Evolutionary conservation across 2,888 invertebrate genomes (phyloP).

Genomic region (Idaea dimidiata): DNA sequence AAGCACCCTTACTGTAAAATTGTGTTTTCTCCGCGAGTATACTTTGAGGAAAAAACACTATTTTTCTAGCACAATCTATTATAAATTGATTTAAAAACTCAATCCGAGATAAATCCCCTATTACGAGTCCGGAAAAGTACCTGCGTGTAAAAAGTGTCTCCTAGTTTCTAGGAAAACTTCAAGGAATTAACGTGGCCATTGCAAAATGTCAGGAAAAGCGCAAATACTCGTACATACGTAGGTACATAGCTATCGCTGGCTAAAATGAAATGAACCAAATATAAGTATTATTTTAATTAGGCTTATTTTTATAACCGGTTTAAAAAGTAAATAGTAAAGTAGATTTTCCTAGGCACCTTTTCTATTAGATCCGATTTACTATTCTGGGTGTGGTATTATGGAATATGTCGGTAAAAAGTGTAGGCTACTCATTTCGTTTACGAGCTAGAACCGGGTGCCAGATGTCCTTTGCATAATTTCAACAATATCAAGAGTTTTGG

Average conservation of each 20-base stretch:
- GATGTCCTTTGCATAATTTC: not conserved
- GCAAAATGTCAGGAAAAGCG: not conserved
- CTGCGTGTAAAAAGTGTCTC: no score
- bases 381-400: not conserved
- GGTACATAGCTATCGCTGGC: not conserved
- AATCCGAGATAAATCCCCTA: no score
- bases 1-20: no score
- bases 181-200: no score
- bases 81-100: no score
- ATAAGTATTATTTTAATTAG: not conserved
- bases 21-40: no score
- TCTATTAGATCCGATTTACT: slow-evolving; percentile 1
- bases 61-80: no score
- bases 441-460: slow-evolving; percentile 1
- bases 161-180: no score
- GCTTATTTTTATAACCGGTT: slow-evolving; percentile 1
- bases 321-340: not conserved
- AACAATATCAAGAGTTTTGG: not conserved
- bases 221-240: not conserved
- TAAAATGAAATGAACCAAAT: not conserved
- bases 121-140: no score
- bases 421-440: not conserved
- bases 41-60: no score
- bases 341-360: not conserved
- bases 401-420: not conserved